Evolutionary conservation across 2,113 vertebrate species (phyloP), one percentile per base, ranked within the genome.

Genomic region (Macquaria australasica): DNA sequence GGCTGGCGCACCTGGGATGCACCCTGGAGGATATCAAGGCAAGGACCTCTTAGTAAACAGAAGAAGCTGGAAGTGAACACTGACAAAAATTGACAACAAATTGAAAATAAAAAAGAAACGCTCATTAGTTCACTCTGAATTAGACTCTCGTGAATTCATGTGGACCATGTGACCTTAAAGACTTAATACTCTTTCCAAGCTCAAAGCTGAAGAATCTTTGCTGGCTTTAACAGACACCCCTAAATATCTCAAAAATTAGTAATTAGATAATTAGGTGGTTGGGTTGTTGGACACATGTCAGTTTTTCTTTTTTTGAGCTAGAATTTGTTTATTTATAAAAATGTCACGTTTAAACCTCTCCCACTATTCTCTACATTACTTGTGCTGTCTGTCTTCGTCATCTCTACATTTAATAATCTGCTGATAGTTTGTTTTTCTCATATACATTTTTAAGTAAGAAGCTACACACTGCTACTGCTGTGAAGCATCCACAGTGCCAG

Each of bases 1-100:
- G 71, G 95, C 96, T 2, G 97, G 97, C 9, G 95, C 95, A 4
- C 97, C 97, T 68, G 97, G 97, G 88, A 98, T 99, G 95, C 97
- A 97, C 87, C 98, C 95, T 89, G 97, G 96, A 94, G 95, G 88
- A 83, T 95, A 95, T 88, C 91, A 94, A 92, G 96, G 96, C 69
- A 88, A 86, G 83, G 31, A 18, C 3, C n/a, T 21, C 6, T 18
- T 71, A 18, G 8, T n/a, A 7, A 39, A 71, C 8, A 15, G 11
- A 3, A 23, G 3, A 53, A 25, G 23, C 15, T 74, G 0, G 31
- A 8, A 67, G 34, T 72, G 3, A 37, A 14, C 6, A 43, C 5
- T 11, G 10, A 55, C 6, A 12, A 2, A 43, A 4, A 4, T 58
- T 41, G 7, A 21, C 3, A 41, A 10, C 7, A n/a, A n/a, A n/a